Evolutionary conservation across 2,113 vertebrate species (phyloP), one percentile per base, ranked within the genome.

Genomic region (Plecturocebus donacophilus): DNA sequence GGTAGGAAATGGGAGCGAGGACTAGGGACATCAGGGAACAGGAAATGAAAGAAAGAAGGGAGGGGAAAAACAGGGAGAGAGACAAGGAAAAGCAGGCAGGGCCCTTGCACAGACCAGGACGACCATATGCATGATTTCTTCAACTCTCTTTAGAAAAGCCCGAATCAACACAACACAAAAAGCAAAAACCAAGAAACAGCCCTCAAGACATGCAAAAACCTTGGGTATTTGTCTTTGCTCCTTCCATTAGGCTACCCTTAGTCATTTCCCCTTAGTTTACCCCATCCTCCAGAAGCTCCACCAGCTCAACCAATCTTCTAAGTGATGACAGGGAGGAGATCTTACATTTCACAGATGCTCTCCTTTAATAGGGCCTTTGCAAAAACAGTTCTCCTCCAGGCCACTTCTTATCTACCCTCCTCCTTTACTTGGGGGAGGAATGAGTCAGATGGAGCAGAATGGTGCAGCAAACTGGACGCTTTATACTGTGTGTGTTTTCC

Each of bases 401-500:
- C 30, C 40, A 49, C 3, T 77, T 68, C 30, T 2, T 42, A 13
- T 0, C 23, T 35, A 16, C 4, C 17, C 16, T 8, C 8, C 3
- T 32, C 25, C 54, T 90, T 77, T 8, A 66, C 47, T 49, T 52
- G 40, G 14, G 4, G 32, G 23, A 27, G 1, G 25, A 30, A 56
- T 87, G 66, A 92, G 35, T 84, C 76, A 19, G 9, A 73, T 17
- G 19, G 20, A 94, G 30, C 42, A 80, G 76, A 56, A 83, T 7
- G 17, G 32, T 8, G 47, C 38, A 40, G 14, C 25, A 87, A 94
- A 83, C 6, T 42, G 19, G 27, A 14, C 49, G 17, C 61, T 90
- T 91, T 66, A 11, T 91, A 66, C 27, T 66, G 30, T 64, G 8
- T 49, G 21, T 70, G 25, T 77, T 95, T 87, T 83, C 19, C 75